phyloP scores from a whole-genome alignment of 2,888 invertebrate genomes.

The Volucella zonaria region DNA sequence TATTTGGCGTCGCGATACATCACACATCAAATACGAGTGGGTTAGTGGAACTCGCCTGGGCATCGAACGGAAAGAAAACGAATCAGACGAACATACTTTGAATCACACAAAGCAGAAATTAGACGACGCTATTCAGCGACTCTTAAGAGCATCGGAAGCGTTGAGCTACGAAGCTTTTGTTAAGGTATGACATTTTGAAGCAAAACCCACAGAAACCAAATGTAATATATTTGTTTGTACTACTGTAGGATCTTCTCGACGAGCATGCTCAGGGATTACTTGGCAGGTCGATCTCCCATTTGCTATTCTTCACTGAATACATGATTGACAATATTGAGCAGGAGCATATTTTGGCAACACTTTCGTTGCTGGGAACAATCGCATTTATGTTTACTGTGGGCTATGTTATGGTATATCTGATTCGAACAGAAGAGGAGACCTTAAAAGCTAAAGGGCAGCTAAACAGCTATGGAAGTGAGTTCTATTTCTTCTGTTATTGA shows the following conservation, averaged over 20 bases:
- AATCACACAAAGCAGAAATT: conserved; percentile 89
- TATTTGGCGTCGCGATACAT: conserved; percentile 93
- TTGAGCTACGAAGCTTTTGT: conserved; percentile 91
- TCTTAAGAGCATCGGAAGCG: conserved; percentile 89
- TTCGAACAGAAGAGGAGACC: conserved; percentile 83
- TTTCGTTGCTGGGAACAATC: conserved; percentile 90
- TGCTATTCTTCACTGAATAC: conserved; percentile 88
- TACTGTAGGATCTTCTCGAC: conserved; percentile 87
- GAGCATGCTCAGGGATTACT: conserved; percentile 90
- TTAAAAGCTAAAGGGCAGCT: conserved; percentile 80
- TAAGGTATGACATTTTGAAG: conserved; percentile 83
- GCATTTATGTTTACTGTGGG: conserved; percentile 90
- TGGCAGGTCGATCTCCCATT: conserved; percentile 86
- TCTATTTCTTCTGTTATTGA: background rate
- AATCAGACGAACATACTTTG: conserved; percentile 83
- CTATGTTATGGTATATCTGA: conserved; percentile 93
- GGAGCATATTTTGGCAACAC: conserved; percentile 90
- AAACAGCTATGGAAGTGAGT: conserved; percentile 77
- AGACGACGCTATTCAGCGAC: conserved; percentile 87
- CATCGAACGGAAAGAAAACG: conserved; percentile 79
- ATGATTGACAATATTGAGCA: conserved; percentile 88
- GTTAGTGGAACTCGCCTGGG: conserved; percentile 82
- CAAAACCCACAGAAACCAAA: background rate
- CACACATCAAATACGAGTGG: conserved; percentile 96
- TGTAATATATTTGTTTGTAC: background rate